Percentiles rank a stretch among this genome's conserved stretches.
phyloP scores from a whole-genome alignment of 2,113 vertebrate species.

The Ursus arctos region DNA sequence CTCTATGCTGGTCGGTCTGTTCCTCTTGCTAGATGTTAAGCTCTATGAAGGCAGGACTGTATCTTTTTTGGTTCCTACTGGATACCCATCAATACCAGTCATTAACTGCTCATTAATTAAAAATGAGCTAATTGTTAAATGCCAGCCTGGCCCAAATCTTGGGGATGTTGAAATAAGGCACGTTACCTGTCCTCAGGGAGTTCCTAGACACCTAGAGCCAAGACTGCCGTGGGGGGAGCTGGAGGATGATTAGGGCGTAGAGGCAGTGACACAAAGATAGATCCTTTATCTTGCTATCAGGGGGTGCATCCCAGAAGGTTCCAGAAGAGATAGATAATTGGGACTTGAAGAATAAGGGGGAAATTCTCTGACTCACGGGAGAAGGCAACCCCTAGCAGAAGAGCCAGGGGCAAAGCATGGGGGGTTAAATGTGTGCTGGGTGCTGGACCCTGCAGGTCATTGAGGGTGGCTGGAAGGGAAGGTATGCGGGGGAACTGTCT shows the following conservation, averaged over 20 bases:
- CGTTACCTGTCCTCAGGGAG: not conserved
- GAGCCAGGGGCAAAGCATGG: not conserved
- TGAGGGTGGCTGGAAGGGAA: not conserved
- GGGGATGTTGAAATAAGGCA: not conserved
- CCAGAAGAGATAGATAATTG: not conserved
- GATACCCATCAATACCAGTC: not conserved
- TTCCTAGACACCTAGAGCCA: not conserved
- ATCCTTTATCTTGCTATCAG: not conserved
- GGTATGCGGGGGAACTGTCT: not conserved
- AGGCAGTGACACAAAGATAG: not conserved
- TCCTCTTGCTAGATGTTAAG: not conserved
- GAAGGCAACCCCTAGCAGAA: not conserved
- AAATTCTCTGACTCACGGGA: not conserved
- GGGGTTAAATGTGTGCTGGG: not conserved
- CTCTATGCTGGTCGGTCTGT: not conserved
- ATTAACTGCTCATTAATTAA: not conserved
- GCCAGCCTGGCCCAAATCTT: not conserved
- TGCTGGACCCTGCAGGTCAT: not conserved
- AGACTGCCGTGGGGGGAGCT: not conserved
- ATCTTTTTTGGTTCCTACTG: not conserved
- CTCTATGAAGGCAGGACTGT: not conserved
- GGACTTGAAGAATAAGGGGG: not conserved
- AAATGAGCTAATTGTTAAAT: not conserved
- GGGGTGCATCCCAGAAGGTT: not conserved
- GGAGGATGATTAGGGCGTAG: not conserved